These are phyloP conservation scores for Platerodrilus igneus DNA, from an alignment of 2,888 invertebrate species.

Conservation along the genomic window DNA sequence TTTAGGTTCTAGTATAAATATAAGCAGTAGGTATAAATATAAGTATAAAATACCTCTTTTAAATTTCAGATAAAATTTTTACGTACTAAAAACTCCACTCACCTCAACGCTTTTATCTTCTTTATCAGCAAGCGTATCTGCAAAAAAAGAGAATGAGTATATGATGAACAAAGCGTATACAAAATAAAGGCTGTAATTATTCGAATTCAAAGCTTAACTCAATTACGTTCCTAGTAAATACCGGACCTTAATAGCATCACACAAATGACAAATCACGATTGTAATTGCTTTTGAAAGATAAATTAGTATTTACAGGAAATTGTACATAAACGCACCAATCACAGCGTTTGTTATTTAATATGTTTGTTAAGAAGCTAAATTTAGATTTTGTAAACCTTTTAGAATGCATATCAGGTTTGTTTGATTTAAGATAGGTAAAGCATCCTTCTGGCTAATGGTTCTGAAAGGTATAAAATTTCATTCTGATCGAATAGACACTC, in stretches of 20 bases:
- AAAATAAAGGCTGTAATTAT: slow-evolving; percentile 10
- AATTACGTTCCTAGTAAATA: slow-evolving; percentile 18
- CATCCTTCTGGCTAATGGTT: slow-evolving; percentile 18
- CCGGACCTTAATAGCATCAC: slow-evolving; percentile 17
- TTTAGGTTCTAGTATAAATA: no score
- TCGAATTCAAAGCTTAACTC: slow-evolving; percentile 16
- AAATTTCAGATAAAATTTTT: no score
- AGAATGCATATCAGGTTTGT: slow-evolving; percentile 12
- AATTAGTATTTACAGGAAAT: slow-evolving; percentile 14
- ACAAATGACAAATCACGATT: slow-evolving; percentile 12
- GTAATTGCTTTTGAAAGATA: slow-evolving; percentile 17
- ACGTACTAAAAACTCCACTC: slow-evolving; percentile 11
- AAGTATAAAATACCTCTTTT: no score
- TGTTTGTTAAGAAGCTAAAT: slow-evolving; percentile 1
- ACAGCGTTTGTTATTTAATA: slow-evolving; percentile 1
- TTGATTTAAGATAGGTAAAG: slow-evolving; percentile 13
- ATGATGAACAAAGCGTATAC: slow-evolving; percentile 2
- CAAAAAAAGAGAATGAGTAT: slow-evolving; percentile 16
- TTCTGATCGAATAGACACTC: slow-evolving; percentile 21
- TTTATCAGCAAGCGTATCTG: slow-evolving; percentile 28
- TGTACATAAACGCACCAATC: slow-evolving; percentile 7
- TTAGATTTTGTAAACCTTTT: not conserved
- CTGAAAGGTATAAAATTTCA: slow-evolving; percentile 20
- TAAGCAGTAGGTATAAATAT: no score
- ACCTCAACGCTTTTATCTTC: slow-evolving; percentile 29